Evolutionary conservation across 2,113 vertebrate species (phyloP).

Genomic region (Cyanistes caeruleus): DNA sequence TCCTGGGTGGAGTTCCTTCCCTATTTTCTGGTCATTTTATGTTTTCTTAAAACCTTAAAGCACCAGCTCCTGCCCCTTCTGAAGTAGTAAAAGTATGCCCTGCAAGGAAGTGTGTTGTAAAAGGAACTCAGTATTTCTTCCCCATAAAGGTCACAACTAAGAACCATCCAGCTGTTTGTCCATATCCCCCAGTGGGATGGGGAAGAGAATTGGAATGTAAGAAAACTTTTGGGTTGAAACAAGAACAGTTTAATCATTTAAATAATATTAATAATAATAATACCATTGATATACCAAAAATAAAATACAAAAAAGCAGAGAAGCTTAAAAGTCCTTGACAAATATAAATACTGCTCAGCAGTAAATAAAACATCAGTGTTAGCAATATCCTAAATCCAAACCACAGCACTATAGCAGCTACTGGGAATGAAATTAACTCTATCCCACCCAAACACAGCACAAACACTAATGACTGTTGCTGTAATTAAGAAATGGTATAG

Average conservation of each 20-base stretch:
- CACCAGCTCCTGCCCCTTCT: not conserved
- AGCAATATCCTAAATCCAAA: not conserved
- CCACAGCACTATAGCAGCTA: not conserved
- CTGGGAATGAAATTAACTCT: not conserved
- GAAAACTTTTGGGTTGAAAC: not conserved
- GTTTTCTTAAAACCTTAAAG: not conserved
- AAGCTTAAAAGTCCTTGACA: not conserved
- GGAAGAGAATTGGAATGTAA: not conserved
- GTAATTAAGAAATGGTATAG: constrained; percentile 49
- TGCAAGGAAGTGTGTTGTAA: not conserved
- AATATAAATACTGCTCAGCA: not conserved
- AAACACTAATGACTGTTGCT: not conserved
- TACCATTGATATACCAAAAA: not conserved
- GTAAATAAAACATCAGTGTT: not conserved
- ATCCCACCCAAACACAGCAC: not conserved
- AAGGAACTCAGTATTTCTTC: not conserved
- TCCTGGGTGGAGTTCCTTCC: not conserved
- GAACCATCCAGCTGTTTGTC: not conserved
- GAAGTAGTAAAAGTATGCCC: not conserved
- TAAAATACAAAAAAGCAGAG: not conserved
- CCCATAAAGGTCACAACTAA: not conserved
- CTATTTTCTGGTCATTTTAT: not conserved
- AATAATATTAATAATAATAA: not conserved
- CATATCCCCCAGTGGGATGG: too few species aligned
- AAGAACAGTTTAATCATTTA: not conserved